phyloP scores from a whole-genome alignment of 1,140 invertebrate species.

The Gryon sp. region DNA sequence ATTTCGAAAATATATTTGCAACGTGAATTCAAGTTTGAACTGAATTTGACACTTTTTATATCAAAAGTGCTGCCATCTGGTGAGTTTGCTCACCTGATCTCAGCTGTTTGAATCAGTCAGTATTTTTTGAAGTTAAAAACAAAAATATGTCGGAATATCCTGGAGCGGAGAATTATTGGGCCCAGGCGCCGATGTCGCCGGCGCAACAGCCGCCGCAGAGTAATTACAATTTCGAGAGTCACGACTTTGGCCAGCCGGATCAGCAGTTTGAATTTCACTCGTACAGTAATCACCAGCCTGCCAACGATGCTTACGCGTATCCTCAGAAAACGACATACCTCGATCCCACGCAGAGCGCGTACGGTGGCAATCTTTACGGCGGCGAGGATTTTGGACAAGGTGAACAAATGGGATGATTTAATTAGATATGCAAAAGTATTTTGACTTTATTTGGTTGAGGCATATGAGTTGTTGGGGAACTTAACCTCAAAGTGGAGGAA shows the following conservation, averaged over 20 bases:
- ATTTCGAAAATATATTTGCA: no score
- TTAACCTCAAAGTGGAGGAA: no score
- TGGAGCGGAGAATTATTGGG: slow-evolving; percentile 72
- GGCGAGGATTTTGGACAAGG: slow-evolving; percentile 71
- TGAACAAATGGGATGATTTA: slow-evolving; percentile 31
- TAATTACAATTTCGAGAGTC: slow-evolving; percentile 72
- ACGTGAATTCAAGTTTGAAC: no score
- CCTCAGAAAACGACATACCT: slow-evolving; percentile 67
- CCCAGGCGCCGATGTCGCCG: no score
- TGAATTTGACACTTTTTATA: no score
- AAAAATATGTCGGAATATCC: slow-evolving; percentile 72
- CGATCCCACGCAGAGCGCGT: slow-evolving; percentile 70
- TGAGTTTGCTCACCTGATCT: not conserved
- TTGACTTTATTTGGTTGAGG: no score
- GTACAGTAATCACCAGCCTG: slow-evolving; percentile 70
- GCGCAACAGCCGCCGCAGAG: slow-evolving; percentile 65
- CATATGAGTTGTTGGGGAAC: no score
- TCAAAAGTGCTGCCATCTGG: not conserved
- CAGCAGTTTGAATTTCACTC: slow-evolving; percentile 77
- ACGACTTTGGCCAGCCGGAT: slow-evolving; percentile 74
- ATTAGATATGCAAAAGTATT: no score
- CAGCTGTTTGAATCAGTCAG: not conserved
- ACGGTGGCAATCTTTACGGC: slow-evolving; percentile 65
- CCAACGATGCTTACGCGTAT: slow-evolving; percentile 67
- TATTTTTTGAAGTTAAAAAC: not conserved